phyloP scores from a whole-genome alignment of 2,113 vertebrate species.

The Poeciliopsis turrubarensis region DNA sequence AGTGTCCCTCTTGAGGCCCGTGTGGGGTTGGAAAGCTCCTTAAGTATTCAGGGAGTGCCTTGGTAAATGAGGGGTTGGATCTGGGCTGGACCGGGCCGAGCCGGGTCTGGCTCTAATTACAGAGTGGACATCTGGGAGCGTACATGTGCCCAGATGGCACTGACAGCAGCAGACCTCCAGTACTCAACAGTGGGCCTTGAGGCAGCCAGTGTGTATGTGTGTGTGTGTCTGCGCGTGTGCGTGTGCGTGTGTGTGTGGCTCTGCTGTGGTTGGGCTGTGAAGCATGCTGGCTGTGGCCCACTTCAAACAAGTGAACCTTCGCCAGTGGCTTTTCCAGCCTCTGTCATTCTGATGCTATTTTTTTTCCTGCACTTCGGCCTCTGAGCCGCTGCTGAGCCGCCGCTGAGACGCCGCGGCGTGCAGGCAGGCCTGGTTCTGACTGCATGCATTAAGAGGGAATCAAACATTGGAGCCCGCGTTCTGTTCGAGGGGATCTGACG shows the following conservation, averaged over 20 bases:
- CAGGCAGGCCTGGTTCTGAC: slow-evolving; percentile 14
- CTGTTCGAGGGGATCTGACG: neutral
- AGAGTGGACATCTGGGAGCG: slow-evolving; percentile 69
- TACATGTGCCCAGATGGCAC: slow-evolving; percentile 62
- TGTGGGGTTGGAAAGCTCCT: slow-evolving; percentile 55
- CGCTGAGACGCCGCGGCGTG: slow-evolving; percentile 2
- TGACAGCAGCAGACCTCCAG: slow-evolving; percentile 55
- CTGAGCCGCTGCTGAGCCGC: slow-evolving; percentile 34
- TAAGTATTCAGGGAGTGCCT: slow-evolving; percentile 71
- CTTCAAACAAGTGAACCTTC: slow-evolving; percentile 74
- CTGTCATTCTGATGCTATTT: slow-evolving; percentile 81
- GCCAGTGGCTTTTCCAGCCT: slow-evolving; percentile 77
- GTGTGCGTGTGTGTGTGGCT: slow-evolving; percentile 18
- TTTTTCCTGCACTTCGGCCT: slow-evolving; percentile 66
- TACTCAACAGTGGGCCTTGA: slow-evolving; percentile 16
- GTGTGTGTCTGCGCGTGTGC: too few species aligned
- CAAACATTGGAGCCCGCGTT: neutral
- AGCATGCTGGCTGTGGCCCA: slow-evolving; percentile 53
- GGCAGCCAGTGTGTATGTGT: neutral
- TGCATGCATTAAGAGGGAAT: neutral
- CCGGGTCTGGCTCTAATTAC: slow-evolving; percentile 75
- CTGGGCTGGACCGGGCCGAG: slow-evolving; percentile 62
- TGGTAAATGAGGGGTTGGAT: slow-evolving; percentile 70
- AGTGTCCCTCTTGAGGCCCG: slow-evolving; percentile 44
- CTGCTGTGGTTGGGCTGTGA: slow-evolving; percentile 27